phyloP scores from a whole-genome alignment of 2,888 invertebrate genomes.

The Ectemnius cavifrons region DNA sequence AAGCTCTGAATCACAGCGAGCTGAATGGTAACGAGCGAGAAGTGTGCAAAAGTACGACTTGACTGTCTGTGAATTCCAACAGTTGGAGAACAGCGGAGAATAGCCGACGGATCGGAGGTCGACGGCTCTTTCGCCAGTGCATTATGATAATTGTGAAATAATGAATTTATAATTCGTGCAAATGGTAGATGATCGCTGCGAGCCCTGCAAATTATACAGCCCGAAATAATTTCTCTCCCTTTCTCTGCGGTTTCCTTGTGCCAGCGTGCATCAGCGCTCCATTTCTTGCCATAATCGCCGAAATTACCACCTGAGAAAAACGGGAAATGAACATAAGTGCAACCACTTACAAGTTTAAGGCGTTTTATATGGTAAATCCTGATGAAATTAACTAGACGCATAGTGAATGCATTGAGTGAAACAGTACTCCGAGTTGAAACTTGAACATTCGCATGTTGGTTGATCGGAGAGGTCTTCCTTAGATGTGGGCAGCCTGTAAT shows the following conservation, averaged over 20 bases:
- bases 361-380: no score
- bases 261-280: no score
- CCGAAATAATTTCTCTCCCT: constrained; percentile 69
- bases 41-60: no score
- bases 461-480: no score
- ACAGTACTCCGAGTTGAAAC: no score
- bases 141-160: constrained; percentile 77
- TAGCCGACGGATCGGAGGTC: constrained; percentile 52
- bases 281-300: no score
- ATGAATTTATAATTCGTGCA: constrained; percentile 77
- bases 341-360: constrained; percentile 48
- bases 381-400: no score
- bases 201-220: constrained; percentile 73
- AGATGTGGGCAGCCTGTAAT: constrained; percentile 70
- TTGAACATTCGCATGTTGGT: no score
- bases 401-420: no score
- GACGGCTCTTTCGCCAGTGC: constrained; percentile 72
- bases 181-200: constrained; percentile 75
- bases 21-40: no score
- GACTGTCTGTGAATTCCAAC: no score
- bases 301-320: constrained; percentile 59
- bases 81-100: constrained; percentile 17
- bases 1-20: no score
- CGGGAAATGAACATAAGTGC: constrained; percentile 50
- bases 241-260: constrained; percentile 31